A percentile compares a stretch with the other conserved stretches of the same genome.
Conservation (phyloP, 1,140 invertebrate species). For the Aporrectodea caliginosa region DNA sequence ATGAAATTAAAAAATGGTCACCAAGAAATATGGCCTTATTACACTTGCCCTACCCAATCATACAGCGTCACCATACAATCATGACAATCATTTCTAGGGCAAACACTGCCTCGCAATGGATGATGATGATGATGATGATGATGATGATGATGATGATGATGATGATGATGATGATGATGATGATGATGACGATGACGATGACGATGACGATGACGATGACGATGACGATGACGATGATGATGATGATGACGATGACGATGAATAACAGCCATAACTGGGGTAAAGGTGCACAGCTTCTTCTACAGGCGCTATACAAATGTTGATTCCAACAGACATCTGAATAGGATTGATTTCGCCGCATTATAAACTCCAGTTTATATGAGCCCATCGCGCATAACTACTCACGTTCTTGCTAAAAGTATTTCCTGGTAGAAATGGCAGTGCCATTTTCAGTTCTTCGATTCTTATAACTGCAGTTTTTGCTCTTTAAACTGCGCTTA, state of each 20-base stretch:
- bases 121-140: not conserved
- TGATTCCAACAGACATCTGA: not conserved
- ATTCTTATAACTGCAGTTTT: no score
- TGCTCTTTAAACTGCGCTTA: no score
- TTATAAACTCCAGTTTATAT: not conserved
- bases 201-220: not conserved
- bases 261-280: not conserved
- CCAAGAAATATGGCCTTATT: no score
- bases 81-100: no score
- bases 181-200: not conserved
- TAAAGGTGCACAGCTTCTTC: no score
- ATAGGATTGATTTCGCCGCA: not conserved
- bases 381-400: not conserved
- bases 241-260: not conserved
- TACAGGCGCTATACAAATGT: no score
- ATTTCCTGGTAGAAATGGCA: slow-evolving; percentile 42
- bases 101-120: no score
- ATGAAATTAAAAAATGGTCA: no score
- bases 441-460: no score
- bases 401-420: slow-evolving; percentile 38
- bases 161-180: not conserved
- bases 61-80: no score
- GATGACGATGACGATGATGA: not conserved
- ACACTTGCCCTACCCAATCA: no score
- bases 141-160: not conserved